Evolutionary conservation across 2,113 vertebrate genomes (phyloP).

Genomic region (Scomber japonicus): DNA sequence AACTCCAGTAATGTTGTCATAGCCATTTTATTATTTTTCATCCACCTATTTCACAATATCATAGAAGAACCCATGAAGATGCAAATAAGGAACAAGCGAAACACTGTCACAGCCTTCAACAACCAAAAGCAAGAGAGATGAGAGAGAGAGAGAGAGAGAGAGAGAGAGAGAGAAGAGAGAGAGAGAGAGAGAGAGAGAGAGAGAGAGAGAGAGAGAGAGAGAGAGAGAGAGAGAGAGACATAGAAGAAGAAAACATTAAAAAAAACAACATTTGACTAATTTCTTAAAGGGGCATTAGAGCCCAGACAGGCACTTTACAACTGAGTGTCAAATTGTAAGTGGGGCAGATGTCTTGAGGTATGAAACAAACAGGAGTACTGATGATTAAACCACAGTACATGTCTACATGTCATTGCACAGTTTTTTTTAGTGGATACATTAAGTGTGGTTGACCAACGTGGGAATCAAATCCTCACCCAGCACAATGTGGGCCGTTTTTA

Average conservation of each 20-base stretch:
- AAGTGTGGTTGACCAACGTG: background rate
- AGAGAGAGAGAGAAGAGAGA: too few species aligned
- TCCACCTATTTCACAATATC: constrained; percentile 80
- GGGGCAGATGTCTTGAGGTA: constrained; percentile 48
- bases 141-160: background rate
- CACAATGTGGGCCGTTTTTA: constrained; percentile 11
- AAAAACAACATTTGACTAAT: constrained; percentile 12
- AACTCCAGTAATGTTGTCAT: constrained; percentile 38
- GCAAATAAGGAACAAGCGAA: constrained; percentile 76
- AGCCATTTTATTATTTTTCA: constrained; percentile 70
- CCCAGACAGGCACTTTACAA: constrained; percentile 80
- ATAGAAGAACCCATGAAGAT: constrained; percentile 74
- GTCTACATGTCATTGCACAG: constrained; percentile 49
- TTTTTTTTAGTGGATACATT: constrained; percentile 27
- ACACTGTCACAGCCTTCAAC: constrained; percentile 67
- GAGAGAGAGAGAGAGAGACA: constrained; percentile 9
- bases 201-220: too few species aligned
- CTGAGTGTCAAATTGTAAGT: constrained; percentile 21
- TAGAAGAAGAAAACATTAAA: constrained; percentile 26
- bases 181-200: too few species aligned
- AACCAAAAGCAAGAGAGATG: constrained; percentile 60
- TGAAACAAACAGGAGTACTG: constrained; percentile 22
- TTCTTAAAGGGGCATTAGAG: constrained; percentile 24
- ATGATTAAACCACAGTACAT: constrained; percentile 33
- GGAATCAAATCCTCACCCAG: constrained; percentile 29